These are phyloP conservation scores for Cyclargus thomasi DNA, from an alignment of 1,140 invertebrate species.

Conservation along the genomic window DNA sequence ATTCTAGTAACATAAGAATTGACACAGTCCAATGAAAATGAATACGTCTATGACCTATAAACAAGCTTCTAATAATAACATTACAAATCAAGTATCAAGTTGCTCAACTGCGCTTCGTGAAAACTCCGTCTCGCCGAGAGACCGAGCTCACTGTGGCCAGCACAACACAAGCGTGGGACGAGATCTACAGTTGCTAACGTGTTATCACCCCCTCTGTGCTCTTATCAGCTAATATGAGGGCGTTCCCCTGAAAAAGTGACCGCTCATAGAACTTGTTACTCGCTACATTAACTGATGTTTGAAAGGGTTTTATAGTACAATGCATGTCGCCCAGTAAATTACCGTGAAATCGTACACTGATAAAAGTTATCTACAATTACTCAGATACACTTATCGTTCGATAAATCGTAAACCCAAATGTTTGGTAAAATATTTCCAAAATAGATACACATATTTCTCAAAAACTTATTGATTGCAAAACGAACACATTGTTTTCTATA, in stretches of 20 bases:
- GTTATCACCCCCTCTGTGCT: slow-evolving; percentile 11
- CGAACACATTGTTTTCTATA: background rate
- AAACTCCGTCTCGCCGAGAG: slow-evolving; percentile 65
- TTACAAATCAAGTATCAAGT: slow-evolving; percentile 42
- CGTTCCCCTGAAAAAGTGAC: background rate
- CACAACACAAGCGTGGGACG: slow-evolving; percentile 28
- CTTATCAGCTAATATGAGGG: background rate
- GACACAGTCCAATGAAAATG: slow-evolving; percentile 71
- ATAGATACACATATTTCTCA: background rate
- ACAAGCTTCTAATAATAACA: slow-evolving; percentile 34
- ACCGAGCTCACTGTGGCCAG: slow-evolving; percentile 56
- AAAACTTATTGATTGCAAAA: no score
- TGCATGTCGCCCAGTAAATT: background rate
- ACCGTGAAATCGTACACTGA: background rate
- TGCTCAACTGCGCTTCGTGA: slow-evolving; percentile 47
- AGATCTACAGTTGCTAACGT: slow-evolving; percentile 39
- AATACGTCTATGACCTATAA: slow-evolving; percentile 46
- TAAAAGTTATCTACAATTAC: background rate
- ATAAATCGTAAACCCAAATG: background rate
- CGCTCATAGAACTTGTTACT: background rate
- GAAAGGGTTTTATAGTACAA: background rate
- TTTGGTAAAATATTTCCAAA: background rate
- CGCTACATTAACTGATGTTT: no score
- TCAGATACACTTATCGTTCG: background rate
- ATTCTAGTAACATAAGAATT: slow-evolving; percentile 76